Base-by-base conservation (phyloP, 92 coral and sea anemone species). In the Epizoanthus ramosus region DNA sequence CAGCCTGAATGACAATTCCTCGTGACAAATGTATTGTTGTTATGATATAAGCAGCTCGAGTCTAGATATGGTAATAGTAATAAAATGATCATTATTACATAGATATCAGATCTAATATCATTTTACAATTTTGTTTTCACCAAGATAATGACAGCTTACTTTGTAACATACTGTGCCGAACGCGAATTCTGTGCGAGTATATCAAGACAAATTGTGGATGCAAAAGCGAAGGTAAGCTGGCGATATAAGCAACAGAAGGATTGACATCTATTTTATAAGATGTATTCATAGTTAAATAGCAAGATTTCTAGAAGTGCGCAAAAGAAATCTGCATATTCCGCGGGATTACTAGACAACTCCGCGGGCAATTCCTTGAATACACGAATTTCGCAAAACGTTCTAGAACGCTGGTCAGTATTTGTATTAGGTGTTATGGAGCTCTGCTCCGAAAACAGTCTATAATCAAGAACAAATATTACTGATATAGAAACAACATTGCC, bases 141-240 rank as follows among this genome's bases (percentile, higher is more conserved):
- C 22, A 61, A 93, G 97, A 93, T 70, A 85, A 93, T 74, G 91
- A 90, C 64, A 90, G 88, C 37, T 58, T 85, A 61, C 86, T 93
- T 2, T 93, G 89, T 69, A 93, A 93, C 70, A 17, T 85, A 68
- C 86, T 92, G 56, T 93, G 97, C 66, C 94, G 93, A 12, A 74
- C 91, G 33, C 68, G 89, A 28, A 72, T 89, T 43, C 79, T 93
- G 72, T 93, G 91, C 84, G 90, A 93, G 74, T 88, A 89, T 83
- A 91, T 93, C 84, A 93, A 89, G 80, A 66, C 70, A 24, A 82
- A 94, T 63, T 93, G 97, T 68, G 85, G 88, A 15, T 93, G 97
- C 70, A 85, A 93, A 14, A 3, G 16, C 23, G 86, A 89, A 69
- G 94, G 97, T 93, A 75, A 66, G 80, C 14, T 41, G 39, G 2